Evolutionary conservation across 2,113 vertebrate species (phyloP), one percentile per base, ranked within the genome.

Genomic region (cattle (Bos taurus)): DNA sequence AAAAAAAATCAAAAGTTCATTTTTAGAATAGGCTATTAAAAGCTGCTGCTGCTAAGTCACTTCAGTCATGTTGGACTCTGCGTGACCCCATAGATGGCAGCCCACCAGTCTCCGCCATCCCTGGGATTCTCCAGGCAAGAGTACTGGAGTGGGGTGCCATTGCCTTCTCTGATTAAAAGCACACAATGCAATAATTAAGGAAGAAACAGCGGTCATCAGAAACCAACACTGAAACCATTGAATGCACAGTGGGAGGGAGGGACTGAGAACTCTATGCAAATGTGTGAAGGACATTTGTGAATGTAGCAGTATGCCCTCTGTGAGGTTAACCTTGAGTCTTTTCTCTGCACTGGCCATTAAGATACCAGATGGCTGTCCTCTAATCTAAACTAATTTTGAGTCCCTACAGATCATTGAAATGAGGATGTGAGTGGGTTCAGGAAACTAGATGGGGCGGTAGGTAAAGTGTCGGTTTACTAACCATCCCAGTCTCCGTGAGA

Each of bases 361-460:
- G 48, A 77, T 10, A 40, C 2, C 8, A 50, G 12, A 56, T 23
- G 43, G 48, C 15, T 67, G 15, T 1, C 1, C 15, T 86, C 36
- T 80, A 80, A 80, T n/a, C 12, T 26, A 56, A 82, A 46, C 28
- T 26, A 62, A 56, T 1, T 26, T 14, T 83, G 21, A 82, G 6
- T 19, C 21, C 36, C 2, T 46, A 36, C 13, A 25, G 25, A 59
- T 43, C 6, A 16, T 12, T 77, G 9, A 59, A 82, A 91, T 36
- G 5, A 74, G 1, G 2, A 6, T 36, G 40, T 26, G 15, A 5
- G 1, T 62, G 7, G 0, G 6, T 83, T 83, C 54, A 46, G 33
- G 30, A 11, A 14, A 26, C 43, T 92, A 14, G 21, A 40, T 11
- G 3, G 48, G 9, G 3, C 48, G 8, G 4, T 13, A 87, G 43